Base-by-base conservation (phyloP, 1,140 invertebrate genomes). In the Drosophila pandora region DNA sequence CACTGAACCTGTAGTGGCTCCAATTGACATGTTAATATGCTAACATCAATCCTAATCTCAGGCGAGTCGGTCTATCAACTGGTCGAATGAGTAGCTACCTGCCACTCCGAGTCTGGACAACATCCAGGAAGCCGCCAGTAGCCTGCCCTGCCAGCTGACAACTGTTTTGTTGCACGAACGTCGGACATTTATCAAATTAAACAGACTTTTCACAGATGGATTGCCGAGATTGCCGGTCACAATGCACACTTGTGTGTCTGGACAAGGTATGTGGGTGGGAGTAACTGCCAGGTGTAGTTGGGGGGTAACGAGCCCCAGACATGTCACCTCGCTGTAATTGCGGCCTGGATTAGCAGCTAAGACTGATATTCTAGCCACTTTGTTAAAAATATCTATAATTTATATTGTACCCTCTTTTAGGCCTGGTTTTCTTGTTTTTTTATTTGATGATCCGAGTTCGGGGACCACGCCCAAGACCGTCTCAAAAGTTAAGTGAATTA, bases 101-200 rank as follows among this genome's bases (percentile, higher is more conserved):
- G 25, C 17, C 17, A 17, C 17, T 17, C 17, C 12, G 7, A 43
- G 39, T 13, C 12, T 43, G 39, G 39, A 13, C 13, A 10, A 13
- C 13, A 10, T 25, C 17, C 3, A 45, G 17, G 3, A 21, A 45
- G 22, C 28, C 12, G 34, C 2, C 9, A 17, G 30, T 57, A 57
- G n/a, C 41, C 13, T 48, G 30, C 41, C 34, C 59, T 17, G 55
- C 50, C 74, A 78, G 55, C 78, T 79, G 75, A 87, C 82, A 85
- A 88, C 82, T 85, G 83, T 82, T 87, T 83, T 88, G 74, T 79
- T 60, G 75, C 83, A 88, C 82, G 83, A 76, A 76, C 75, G 64
- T 59, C 70, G 54, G 60, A 69, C 79, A 87, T 87, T 87, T 87
- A 88, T 87, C 82, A 87, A 85, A 85, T 88, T 85, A 85, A 82